Evolutionary conservation across 2,797 vertebrate genomes (phyloP), one percentile per base, ranked within the genome.

Genomic region (Forpus xanthops): DNA sequence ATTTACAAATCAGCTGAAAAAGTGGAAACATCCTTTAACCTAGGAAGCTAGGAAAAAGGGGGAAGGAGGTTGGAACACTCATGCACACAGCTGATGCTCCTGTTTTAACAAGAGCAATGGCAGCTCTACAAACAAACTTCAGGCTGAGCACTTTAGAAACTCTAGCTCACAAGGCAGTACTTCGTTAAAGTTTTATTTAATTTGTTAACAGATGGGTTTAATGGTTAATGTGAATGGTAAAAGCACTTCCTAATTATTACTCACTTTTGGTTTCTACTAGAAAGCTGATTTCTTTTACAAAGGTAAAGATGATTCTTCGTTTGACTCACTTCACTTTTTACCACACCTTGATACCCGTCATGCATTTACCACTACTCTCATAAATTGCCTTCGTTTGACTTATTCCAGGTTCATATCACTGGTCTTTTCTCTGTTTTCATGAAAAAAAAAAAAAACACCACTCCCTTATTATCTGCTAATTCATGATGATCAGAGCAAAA

Each of bases 161-260:
- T 45, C 55, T 74, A 95, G 52, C 19, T 55, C 41, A 68, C 23
- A 14, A 33, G n/a, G 80, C 71, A 86, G 14, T n/a, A 81, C 6
- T 47, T 73, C 41, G 3, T 64, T 86, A 55, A 87, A 24, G 81
- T 91, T 91, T 35, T 92, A 70, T 84, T 66, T 37, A 30, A 85
- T 88, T 94, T 93, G 73, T 61, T 95, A 76, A 91, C 93, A 97
- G 96, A 94, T 94, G 87, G 80, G 94, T 92, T 91, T 71, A 56
- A 14, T n/a, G 28, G 58, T 76, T 82, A 95, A 83, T 76, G 62
- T 90, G 90, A 85, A 83, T 83, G 78, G 82, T 87, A 89, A 97
- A 94, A 82, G 94, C 44, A 95, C 85, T 91, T 89, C 92, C 81
- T 96, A 97, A 97, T 90, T 96, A 96, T 93, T 97, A 95, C 52